phyloP scores from a whole-genome alignment of 2,888 invertebrate genomes.

The Drosophila monieri region DNA sequence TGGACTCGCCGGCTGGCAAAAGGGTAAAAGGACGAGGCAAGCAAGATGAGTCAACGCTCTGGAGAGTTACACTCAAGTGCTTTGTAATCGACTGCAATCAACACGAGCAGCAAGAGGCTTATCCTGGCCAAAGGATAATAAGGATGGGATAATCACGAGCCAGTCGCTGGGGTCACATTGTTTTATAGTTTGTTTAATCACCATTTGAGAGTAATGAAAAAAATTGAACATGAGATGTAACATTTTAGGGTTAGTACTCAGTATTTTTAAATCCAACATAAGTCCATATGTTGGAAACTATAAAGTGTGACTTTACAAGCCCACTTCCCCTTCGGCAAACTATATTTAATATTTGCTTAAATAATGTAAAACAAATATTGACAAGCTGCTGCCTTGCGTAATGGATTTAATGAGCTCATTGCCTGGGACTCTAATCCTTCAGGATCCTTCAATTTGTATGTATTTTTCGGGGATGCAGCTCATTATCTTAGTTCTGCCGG shows the following conservation, averaged over 20 bases:
- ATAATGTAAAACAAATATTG: conserved; percentile 2
- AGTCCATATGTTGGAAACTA: not conserved
- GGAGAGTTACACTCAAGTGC: conserved; percentile 48
- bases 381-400: not conserved
- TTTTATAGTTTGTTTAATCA: conserved; percentile 17
- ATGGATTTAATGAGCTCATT: not conserved
- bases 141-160: conserved; percentile 3
- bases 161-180: conserved; percentile 18
- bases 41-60: conserved; percentile 26
- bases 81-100: conserved; percentile 71
- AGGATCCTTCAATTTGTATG: not conserved
- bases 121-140: conserved; percentile 23
- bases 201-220: not conserved
- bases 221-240: not conserved
- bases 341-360: conserved; percentile 1
- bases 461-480: conserved; percentile 23
- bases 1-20: conserved; percentile 55
- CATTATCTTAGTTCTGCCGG: conserved; percentile 17
- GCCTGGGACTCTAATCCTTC: not conserved
- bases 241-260: not conserved
- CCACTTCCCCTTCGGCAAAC: not conserved
- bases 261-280: not conserved
- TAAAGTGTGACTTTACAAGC: not conserved
- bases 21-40: conserved; percentile 44
- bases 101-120: conserved; percentile 51